Base-by-base conservation (phyloP, 2,797 vertebrate species). In the Rachycentron canadum region DNA sequence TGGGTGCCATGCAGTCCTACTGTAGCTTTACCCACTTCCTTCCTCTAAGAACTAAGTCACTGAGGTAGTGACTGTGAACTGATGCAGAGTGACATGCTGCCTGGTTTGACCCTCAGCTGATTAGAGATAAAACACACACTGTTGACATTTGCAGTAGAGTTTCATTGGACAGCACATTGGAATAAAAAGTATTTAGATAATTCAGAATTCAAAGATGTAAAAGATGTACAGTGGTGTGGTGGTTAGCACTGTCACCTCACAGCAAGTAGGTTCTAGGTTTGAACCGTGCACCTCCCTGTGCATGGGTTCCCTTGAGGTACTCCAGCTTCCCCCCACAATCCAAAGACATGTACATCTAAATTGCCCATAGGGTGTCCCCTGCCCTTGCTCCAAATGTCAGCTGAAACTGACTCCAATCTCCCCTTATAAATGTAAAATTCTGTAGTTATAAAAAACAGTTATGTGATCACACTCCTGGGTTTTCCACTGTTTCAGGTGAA, bases 91-190 rank as follows among this genome's bases (percentile, higher is more conserved):
- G 91, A 92, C 90, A 84, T 28, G 75, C 69, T 77, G 86, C 81
- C 84, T 70, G 25, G 25, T 81, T 61, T 87, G 88, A 91, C 92
- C 90, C 91, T 92, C 79, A 72, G 68, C 79, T 91, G 78, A 88
- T 86, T 77, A 65, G 17, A 86, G 69, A 58, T 77, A 62, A 78
- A 34, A 68, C 60, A 73, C 30, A 80, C 85, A 84, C 52, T 62
- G 43, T 81, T 58, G 76, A 85, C 69, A 59, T 67, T 43, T 17
- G 59, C 55, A 38, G 72, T 21, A 34, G 68, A 57, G 69, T 76
- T 69, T 69, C 32, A 52, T 11, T 61, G 45, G 60, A 83, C 76
- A 63, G 41, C 17, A 34, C 5, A n/a, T 34, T 65, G 61, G 13
- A 47, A 43, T 59, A 21, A 58, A 13, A 17, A 30, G 7, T 38